These are phyloP conservation scores for Enteromius trimaculatus DNA, from an alignment of 2,797 vertebrate species.

Conservation along the genomic window DNA sequence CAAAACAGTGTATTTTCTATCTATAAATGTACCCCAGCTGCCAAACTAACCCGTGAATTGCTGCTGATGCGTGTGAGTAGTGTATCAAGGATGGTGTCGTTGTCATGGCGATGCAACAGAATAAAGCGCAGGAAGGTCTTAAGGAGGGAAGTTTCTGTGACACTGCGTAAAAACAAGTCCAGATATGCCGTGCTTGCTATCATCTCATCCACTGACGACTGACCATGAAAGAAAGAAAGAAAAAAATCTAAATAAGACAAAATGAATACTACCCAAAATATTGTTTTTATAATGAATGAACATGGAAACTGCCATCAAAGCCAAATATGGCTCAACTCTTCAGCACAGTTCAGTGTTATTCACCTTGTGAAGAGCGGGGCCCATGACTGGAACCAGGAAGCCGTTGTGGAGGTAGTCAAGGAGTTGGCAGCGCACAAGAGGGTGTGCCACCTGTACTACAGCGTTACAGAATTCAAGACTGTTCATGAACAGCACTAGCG, in stretches of 20 bases:
- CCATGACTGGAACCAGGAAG: constrained; percentile 95
- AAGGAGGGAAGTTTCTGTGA: constrained; percentile 89
- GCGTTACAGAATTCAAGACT: constrained; percentile 97
- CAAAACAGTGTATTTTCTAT: constrained; percentile 6
- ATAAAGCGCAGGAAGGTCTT: constrained; percentile 95
- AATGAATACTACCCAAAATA: not conserved
- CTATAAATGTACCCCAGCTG: not conserved
- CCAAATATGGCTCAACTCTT: not conserved
- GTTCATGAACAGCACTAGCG: constrained; percentile 95
- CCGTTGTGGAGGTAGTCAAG: constrained; percentile 96
- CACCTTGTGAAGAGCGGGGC: constrained; percentile 90
- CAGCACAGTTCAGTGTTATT: not conserved
- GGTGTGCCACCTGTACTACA: constrained; percentile 93
- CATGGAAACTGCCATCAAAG: not conserved
- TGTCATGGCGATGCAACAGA: constrained; percentile 92
- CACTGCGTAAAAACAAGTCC: constrained; percentile 93
- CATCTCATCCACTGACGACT: constrained; percentile 97
- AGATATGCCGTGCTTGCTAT: constrained; percentile 96
- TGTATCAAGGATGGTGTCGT: constrained; percentile 92
- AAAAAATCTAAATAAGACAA: not conserved
- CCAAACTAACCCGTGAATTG: constrained; percentile 88
- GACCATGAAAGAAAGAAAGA: constrained; percentile 5
- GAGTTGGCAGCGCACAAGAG: constrained; percentile 90
- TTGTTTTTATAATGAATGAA: not conserved
- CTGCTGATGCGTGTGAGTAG: constrained; percentile 93